Evolutionary conservation across 2,888 invertebrate genomes (phyloP).

Genomic region (Nomada ferruginata): DNA sequence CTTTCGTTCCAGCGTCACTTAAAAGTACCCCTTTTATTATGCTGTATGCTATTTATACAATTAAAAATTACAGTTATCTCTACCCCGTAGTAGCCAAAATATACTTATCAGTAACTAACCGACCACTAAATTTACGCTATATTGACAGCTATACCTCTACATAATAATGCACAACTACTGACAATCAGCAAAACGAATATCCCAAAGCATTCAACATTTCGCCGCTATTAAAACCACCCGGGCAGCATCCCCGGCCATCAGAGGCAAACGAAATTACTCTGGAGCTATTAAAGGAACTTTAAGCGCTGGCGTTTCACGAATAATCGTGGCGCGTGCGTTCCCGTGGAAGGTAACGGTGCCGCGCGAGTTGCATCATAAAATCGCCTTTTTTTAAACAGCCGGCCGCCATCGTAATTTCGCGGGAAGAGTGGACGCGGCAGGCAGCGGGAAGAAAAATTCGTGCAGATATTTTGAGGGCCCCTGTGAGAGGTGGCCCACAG

Average conservation of each 20-base stretch:
- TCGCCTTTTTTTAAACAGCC: conserved; percentile 51
- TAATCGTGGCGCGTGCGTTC: conserved; percentile 56
- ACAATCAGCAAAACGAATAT: background rate
- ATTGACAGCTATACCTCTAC: too few relatives aligned
- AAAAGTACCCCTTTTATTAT: background rate
- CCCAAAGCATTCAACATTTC: background rate
- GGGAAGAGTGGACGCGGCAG: conserved; percentile 29
- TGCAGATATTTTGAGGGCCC: conserved; percentile 55
- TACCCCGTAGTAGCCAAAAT: too few relatives aligned
- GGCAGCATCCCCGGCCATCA: conserved; percentile 16
- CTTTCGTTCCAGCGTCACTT: background rate
- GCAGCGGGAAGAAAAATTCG: conserved; percentile 59
- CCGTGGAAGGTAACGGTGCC: conserved; percentile 51
- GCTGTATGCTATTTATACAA: too few relatives aligned
- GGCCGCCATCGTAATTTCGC: conserved; percentile 51
- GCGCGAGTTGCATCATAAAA: conserved; percentile 54
- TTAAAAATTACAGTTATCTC: too few relatives aligned
- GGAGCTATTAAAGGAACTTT: conserved; percentile 46
- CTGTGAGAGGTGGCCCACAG: conserved; percentile 11
- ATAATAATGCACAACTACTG: too few relatives aligned
- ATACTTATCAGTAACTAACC: too few relatives aligned
- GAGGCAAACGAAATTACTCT: conserved; percentile 23
- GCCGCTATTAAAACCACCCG: conserved; percentile 18
- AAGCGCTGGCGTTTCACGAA: conserved; percentile 44
- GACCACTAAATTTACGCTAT: too few relatives aligned